phyloP scores from a whole-genome alignment of 2,797 vertebrate genomes.

The Halcyon smyrnensis region DNA sequence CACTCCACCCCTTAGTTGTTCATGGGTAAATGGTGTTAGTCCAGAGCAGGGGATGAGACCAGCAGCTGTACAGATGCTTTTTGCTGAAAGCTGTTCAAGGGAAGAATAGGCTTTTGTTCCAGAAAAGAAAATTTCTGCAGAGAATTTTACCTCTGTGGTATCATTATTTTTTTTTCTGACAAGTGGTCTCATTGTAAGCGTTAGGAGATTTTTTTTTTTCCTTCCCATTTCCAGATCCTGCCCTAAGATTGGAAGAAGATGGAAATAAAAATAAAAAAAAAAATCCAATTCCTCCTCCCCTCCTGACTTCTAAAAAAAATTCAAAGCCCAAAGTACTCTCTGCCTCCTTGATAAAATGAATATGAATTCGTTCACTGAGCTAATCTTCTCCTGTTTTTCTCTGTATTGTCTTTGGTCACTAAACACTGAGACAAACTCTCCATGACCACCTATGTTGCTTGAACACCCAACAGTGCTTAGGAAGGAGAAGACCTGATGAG shows the following conservation, averaged over 20 bases:
- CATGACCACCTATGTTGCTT: rapidly evolving
- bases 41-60: not conserved
- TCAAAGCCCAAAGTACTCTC: not conserved
- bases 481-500: not conserved
- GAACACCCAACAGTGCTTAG: too few species aligned
- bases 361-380: not conserved
- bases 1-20: not conserved
- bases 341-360: not conserved
- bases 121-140: not conserved
- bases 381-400: not conserved
- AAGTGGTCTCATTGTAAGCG: not conserved
- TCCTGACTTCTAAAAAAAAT: not conserved
- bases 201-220: not conserved
- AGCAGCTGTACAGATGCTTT: not conserved
- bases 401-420: not conserved
- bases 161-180: not conserved
- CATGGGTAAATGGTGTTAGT: not conserved
- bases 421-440: not conserved
- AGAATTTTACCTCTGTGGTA: not conserved
- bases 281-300: not conserved
- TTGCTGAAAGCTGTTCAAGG: not conserved
- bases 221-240: not conserved
- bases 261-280: not conserved
- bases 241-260: not conserved
- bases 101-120: not conserved